Base-by-base conservation (phyloP, 2,888 invertebrate genomes). In the Diarsia dahlii region DNA sequence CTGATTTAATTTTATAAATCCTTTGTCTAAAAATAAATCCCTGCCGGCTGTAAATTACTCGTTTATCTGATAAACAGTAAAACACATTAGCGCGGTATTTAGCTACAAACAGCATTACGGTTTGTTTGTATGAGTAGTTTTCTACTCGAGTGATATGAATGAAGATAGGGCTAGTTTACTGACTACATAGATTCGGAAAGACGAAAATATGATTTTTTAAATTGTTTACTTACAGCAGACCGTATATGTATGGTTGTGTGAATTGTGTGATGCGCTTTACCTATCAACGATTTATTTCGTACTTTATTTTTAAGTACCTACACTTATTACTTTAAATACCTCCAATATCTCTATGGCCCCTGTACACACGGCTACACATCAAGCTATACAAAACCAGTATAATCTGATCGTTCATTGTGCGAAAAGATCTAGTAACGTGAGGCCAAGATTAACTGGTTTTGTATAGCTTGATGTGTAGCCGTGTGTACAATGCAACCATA, bases 41-140 rank as follows among this genome's bases (percentile, higher is more conserved):
- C 13, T 13, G 18, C 39, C n/a, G 28, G 18, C 64, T 65, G 65
- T 82, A 76, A 70, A 82, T 81, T 62, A 66, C 45, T n/a, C 9
- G 34, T 65, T 76, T 77, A 82, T 80, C 82, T 50, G 82, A 82
- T 80, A 82, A 81, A 73, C 68, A 69, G 46, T 74, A 76, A 82
- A 84, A 80, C 72, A 64, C 79, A 74, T 76, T 76, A 78, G 56
- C 62, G 75, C 54, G 18, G 50, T 56, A 63, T 81, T 81, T 64
- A 54, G 13, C 50, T 63, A 45, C 50, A 81, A 56, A 75, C 23
- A 54, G 45, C 39, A 75, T 39, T 74, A 67, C n/a, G 10, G 13
- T 71, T 79, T 82, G 82, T 65, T 79, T 76, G 58, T 48, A 81
- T 34, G 8, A 81, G 34, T 34, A 54, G 76, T 28, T 76, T 0